Percentiles rank a stretch among this genome's conserved stretches.
Evolutionary conservation across 2,797 vertebrate species (phyloP).

Genomic region (Avahi laniger): DNA sequence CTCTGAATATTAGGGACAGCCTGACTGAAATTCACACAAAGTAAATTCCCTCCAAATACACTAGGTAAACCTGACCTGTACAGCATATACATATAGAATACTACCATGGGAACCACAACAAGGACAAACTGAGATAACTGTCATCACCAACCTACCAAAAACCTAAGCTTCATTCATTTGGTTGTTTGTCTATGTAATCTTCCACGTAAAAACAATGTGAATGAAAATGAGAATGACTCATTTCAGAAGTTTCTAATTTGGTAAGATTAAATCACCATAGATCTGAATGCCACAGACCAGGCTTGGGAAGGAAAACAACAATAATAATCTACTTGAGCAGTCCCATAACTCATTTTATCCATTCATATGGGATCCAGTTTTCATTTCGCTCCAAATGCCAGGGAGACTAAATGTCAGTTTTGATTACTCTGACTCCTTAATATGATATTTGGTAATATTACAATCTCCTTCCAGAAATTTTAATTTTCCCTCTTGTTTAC

Average conservation of each 20-base stretch:
- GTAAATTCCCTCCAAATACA: neutral
- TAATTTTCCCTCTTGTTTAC: constrained; percentile 72
- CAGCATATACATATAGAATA: neutral
- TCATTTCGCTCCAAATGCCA: constrained; percentile 60
- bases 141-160: neutral
- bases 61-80: neutral
- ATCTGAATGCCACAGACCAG: constrained; percentile 59
- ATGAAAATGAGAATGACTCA: constrained; percentile 54
- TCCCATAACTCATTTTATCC: constrained; percentile 51
- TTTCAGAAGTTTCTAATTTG: constrained; percentile 60
- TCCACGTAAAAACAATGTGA: constrained; percentile 19
- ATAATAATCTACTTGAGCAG: constrained; percentile 31
- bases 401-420: constrained; percentile 65
- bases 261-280: constrained; percentile 62
- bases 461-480: constrained; percentile 69
- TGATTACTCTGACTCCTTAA: constrained; percentile 66
- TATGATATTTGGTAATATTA: constrained; percentile 68
- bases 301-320: constrained; percentile 62
- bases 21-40: constrained; percentile 19
- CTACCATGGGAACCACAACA: neutral
- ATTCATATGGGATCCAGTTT: constrained; percentile 46
- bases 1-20: neutral
- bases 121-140: neutral
- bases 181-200: neutral
- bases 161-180: neutral